Percentiles rank a stretch among this genome's conserved stretches.
Evolutionary conservation across 92 coral and sea anemone genomes (phyloP).

Genomic region (Chrysogorgia sp.): DNA sequence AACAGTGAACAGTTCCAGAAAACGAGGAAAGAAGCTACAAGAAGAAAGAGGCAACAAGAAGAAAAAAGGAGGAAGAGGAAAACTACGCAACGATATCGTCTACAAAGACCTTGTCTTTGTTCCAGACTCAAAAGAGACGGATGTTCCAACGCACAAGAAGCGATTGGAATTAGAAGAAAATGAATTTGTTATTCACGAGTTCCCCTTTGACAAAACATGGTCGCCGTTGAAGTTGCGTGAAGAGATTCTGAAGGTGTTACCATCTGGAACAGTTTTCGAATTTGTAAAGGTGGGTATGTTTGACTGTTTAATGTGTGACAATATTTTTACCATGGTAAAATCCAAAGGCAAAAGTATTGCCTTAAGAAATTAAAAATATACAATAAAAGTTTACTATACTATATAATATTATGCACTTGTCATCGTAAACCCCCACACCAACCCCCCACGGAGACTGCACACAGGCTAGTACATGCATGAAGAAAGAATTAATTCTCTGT

Average conservation of each 20-base stretch:
- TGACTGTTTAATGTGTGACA: background rate
- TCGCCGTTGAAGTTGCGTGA: background rate
- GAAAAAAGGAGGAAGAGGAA: conserved; percentile 17
- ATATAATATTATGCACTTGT: too few relatives aligned
- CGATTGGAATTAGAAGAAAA: conserved; percentile 19
- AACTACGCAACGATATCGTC: background rate
- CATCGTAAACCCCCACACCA: too few relatives aligned
- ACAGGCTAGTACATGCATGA: too few relatives aligned
- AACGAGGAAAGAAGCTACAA: conserved; percentile 3
- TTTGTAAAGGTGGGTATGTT: conserved; percentile 13
- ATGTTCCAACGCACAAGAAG: conserved; percentile 8
- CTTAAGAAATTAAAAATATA: too few relatives aligned
- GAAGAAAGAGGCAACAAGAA: background rate
- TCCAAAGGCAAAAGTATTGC: too few relatives aligned
- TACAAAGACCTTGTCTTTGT: conserved; percentile 19
- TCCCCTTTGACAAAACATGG: conserved; percentile 13
- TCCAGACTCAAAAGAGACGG: conserved; percentile 19
- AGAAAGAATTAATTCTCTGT: too few relatives aligned
- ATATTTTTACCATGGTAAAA: too few relatives aligned
- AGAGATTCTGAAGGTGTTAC: conserved; percentile 3
- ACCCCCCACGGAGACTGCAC: too few relatives aligned
- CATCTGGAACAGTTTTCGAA: conserved; percentile 15
- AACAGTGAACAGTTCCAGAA: conserved; percentile 1
- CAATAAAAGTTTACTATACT: too few relatives aligned
- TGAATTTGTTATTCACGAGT: background rate